Evolutionary conservation across 2,888 invertebrate genomes (phyloP).

Genomic region (Oscheius sp.): DNA sequence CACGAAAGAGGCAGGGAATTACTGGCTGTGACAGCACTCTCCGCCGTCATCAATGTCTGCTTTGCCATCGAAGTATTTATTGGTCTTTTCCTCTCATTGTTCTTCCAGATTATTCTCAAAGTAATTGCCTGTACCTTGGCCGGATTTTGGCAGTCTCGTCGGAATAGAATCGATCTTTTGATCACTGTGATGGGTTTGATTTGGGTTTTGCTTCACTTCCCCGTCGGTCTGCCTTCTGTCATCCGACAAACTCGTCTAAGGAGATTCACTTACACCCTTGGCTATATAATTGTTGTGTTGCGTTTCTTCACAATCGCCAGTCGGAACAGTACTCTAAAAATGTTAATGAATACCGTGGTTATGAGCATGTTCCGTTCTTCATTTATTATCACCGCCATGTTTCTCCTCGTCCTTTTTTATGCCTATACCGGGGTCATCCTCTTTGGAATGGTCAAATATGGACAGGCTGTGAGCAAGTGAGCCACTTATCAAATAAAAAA

Average conservation of each 20-base stretch:
- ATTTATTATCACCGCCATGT: constrained; percentile 90
- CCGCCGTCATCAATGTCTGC: constrained; percentile 88
- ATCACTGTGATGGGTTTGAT: constrained; percentile 91
- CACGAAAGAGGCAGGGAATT: constrained; percentile 79
- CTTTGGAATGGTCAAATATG: constrained; percentile 98
- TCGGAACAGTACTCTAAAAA: constrained; percentile 87
- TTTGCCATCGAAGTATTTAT: constrained; percentile 85
- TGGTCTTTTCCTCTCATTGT: no score
- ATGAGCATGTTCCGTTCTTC: constrained; percentile 99
- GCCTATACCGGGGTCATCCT: constrained; percentile 97
- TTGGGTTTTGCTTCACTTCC: constrained; percentile 87
- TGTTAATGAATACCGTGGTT: constrained; percentile 99
- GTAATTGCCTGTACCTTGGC: constrained; percentile 96
- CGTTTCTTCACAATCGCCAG: constrained; percentile 99
- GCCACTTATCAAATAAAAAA: background rate
- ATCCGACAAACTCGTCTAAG: constrained; percentile 75
- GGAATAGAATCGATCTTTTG: constrained; percentile 96
- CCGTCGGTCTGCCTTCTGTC: constrained; percentile 63
- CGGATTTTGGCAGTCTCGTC: constrained; percentile 97
- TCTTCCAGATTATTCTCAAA: constrained; percentile 86
- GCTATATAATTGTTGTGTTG: constrained; percentile 95
- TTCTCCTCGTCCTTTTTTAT: constrained; percentile 93
- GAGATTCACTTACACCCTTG: constrained; percentile 92
- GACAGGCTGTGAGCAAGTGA: constrained; percentile 85
- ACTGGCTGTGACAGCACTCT: constrained; percentile 83